These are phyloP conservation scores for Elysia crispata DNA, from an alignment of 2,888 invertebrate species.

Conservation along the genomic window DNA sequence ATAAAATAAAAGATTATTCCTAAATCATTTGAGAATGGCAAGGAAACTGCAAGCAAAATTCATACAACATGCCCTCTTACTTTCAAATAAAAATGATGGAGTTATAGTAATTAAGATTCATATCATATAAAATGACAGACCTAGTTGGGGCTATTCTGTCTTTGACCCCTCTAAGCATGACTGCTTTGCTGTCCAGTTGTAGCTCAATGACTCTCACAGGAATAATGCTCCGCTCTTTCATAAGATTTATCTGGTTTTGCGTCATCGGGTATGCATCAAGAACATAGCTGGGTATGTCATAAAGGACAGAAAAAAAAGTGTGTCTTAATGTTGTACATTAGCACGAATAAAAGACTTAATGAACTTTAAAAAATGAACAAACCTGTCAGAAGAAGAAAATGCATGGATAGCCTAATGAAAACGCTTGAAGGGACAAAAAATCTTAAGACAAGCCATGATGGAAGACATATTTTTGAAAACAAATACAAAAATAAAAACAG, in stretches of 20 bases:
- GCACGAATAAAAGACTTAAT: too few relatives aligned
- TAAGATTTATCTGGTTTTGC: slow-evolving; percentile 72
- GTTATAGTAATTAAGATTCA: too few relatives aligned
- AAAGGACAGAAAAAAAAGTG: background rate
- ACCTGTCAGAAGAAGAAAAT: too few relatives aligned
- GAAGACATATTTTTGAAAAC: too few relatives aligned
- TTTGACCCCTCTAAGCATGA: slow-evolving; percentile 72
- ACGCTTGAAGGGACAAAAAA: background rate
- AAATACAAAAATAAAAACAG: too few relatives aligned
- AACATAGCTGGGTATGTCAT: slow-evolving; percentile 68
- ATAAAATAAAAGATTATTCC: too few relatives aligned
- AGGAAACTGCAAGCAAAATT: too few relatives aligned
- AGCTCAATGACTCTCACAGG: slow-evolving; percentile 76
- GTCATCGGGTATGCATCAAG: slow-evolving; percentile 77
- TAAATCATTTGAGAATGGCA: too few relatives aligned
- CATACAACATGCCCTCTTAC: too few relatives aligned
- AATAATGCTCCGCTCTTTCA: slow-evolving; percentile 75
- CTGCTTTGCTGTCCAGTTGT: slow-evolving; percentile 70
- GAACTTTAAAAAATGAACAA: too few relatives aligned
- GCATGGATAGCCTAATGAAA: background rate
- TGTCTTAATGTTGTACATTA: too few relatives aligned
- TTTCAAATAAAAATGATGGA: too few relatives aligned
- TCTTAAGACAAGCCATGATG: background rate
- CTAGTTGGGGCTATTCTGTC: slow-evolving; percentile 72
- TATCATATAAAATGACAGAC: slow-evolving; percentile 49